These are phyloP conservation scores for Drosophila formosana DNA, from an alignment of 2,888 invertebrate species.

Conservation along the genomic window DNA sequence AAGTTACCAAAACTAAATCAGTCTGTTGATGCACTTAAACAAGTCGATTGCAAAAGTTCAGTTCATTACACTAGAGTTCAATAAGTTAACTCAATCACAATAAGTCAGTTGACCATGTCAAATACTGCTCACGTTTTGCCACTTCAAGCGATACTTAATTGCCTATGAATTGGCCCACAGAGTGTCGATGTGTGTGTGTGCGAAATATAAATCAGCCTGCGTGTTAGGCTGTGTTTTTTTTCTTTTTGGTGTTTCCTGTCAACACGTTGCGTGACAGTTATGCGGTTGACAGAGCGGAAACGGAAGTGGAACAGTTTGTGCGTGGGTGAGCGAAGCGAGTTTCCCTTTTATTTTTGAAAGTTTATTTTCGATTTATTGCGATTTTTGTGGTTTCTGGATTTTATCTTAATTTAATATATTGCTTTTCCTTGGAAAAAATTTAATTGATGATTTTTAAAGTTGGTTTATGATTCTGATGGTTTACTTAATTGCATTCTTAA, in stretches of 20 bases:
- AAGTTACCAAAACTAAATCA: slow-evolving; percentile 38
- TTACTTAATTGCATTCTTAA: too few relatives aligned
- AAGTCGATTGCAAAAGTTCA: slow-evolving; percentile 53
- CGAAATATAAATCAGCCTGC: slow-evolving; percentile 57
- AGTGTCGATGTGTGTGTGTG: slow-evolving; percentile 22
- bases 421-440: too few relatives aligned
- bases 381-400: background rate
- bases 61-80: slow-evolving; percentile 38
- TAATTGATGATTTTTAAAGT: background rate
- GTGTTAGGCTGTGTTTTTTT: slow-evolving; percentile 55
- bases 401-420: background rate
- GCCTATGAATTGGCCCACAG: slow-evolving; percentile 66
- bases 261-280: slow-evolving; percentile 33
- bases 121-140: slow-evolving; percentile 44
- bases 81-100: slow-evolving; percentile 72
- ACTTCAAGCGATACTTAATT: slow-evolving; percentile 65
- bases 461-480: background rate
- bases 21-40: slow-evolving; percentile 29
- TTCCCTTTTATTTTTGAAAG: background rate
- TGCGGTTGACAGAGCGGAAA: slow-evolving; percentile 58
- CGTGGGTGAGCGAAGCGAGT: slow-evolving; percentile 7
- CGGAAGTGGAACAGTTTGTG: slow-evolving; percentile 41
- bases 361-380: background rate
- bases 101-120: slow-evolving; percentile 47
- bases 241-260: slow-evolving; percentile 14